Conservation (phyloP, 1,140 invertebrate genomes). For the Drosophila sechellia region DNA sequence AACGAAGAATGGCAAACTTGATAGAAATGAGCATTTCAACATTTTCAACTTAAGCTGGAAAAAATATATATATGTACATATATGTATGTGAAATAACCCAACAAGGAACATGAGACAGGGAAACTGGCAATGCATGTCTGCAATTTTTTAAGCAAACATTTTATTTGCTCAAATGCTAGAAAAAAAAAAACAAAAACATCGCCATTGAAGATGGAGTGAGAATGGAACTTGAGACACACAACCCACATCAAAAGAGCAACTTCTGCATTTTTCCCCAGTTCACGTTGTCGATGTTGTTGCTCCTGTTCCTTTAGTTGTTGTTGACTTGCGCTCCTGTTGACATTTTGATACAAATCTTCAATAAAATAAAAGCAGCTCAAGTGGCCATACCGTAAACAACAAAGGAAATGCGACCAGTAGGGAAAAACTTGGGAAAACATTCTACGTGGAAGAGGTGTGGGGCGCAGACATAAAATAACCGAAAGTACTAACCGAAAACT, state of each 20-base stretch:
- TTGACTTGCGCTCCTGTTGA: conserved; percentile 71
- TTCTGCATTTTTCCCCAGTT: conserved; percentile 32
- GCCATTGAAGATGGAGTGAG: conserved; percentile 4
- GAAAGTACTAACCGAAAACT: conserved; percentile 36
- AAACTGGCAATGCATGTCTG: conserved; percentile 65
- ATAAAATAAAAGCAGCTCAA: conserved; percentile 78
- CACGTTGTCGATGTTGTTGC: conserved; percentile 24
- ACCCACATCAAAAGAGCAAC: conserved; percentile 70
- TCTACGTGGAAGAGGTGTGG: conserved; percentile 5
- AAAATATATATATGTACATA: neutral
- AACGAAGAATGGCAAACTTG: conserved; percentile 38
- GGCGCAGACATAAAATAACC: conserved; percentile 18
- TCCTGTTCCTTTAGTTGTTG: conserved; percentile 32
- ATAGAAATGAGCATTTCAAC: conserved; percentile 63
- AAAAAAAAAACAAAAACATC: conserved; percentile 31
- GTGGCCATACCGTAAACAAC: conserved; percentile 57
- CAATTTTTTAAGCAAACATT: conserved; percentile 79
- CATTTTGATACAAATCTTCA: conserved; percentile 80
- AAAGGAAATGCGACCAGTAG: conserved; percentile 7
- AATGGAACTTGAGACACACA: conserved; percentile 62
- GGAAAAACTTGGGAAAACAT: conserved; percentile 32
- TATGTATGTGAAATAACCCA: too few relatives aligned
- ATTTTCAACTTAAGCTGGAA: conserved; percentile 48
- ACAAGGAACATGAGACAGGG: conserved; percentile 3
- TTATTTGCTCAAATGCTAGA: conserved; percentile 62